A percentile compares a stretch with the other conserved stretches of the same genome.
Evolutionary conservation across 2,797 vertebrate genomes (phyloP).

Genomic region (Ctenosaura bakeri): DNA sequence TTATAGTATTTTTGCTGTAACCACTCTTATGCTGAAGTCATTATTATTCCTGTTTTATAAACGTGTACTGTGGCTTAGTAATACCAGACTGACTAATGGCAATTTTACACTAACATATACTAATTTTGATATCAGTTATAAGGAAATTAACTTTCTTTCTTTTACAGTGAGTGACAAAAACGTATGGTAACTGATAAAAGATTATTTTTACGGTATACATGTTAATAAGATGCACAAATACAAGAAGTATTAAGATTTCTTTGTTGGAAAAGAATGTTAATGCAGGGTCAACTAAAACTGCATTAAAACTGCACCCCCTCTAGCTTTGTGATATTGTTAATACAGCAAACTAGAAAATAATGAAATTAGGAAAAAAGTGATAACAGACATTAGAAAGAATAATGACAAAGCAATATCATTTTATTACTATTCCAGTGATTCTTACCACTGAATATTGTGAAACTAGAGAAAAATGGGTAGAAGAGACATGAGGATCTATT

Average conservation of each 20-base stretch:
- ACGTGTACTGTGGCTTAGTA: not conserved
- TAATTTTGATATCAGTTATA: not conserved
- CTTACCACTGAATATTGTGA: not conserved
- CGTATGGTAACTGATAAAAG: not conserved
- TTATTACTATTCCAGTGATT: not conserved
- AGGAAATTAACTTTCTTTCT: constrained; percentile 2
- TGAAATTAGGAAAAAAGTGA: not conserved
- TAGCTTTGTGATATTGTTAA: not conserved
- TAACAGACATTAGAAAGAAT: not conserved
- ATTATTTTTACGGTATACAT: not conserved
- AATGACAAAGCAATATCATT: not conserved
- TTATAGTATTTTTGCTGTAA: not conserved
- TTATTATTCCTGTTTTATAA: not conserved
- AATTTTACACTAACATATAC: not conserved
- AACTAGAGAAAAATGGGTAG: no score
- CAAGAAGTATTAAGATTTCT: constrained; percentile 4
- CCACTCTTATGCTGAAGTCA: not conserved
- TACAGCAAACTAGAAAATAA: not conserved
- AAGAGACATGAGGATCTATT: no score
- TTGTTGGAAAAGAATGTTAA: not conserved
- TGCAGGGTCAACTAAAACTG: not conserved
- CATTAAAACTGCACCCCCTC: not conserved
- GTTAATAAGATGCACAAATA: not conserved
- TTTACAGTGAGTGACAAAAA: not conserved
- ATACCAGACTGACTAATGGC: not conserved